phyloP scores from a whole-genome alignment of 2,113 vertebrate genomes.

The Paralichthys olivaceus region DNA sequence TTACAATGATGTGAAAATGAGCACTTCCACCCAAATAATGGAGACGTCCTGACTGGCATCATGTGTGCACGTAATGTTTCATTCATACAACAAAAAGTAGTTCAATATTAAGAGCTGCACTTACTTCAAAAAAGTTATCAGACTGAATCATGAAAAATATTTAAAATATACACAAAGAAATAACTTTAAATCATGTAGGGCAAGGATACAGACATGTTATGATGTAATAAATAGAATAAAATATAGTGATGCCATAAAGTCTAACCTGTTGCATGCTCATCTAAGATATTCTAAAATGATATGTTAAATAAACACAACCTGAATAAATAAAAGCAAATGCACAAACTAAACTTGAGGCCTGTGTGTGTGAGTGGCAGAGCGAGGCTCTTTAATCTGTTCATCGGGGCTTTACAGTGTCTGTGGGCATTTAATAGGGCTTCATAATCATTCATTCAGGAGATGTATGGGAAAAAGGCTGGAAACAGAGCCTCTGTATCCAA shows the following conservation, averaged over 20 bases:
- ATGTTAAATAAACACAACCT: background rate
- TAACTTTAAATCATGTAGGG: background rate
- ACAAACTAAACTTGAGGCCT: too few species aligned
- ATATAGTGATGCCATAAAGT: background rate
- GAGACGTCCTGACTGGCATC: slow-evolving; percentile 44
- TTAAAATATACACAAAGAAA: background rate
- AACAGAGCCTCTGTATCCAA: slow-evolving; percentile 72
- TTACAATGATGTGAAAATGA: slow-evolving; percentile 68
- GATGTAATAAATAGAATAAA: background rate
- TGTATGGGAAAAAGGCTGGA: slow-evolving; percentile 80
- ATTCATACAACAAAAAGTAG: slow-evolving; percentile 18
- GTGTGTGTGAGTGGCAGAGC: slow-evolving; percentile 39
- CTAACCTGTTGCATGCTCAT: background rate
- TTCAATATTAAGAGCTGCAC: background rate
- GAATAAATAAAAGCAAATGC: background rate
- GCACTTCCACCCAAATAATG: slow-evolving; percentile 52
- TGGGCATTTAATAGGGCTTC: slow-evolving; percentile 71
- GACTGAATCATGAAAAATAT: background rate
- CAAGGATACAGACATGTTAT: background rate
- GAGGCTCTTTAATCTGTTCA: slow-evolving; percentile 62
- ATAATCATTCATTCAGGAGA: slow-evolving; percentile 78
- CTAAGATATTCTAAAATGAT: background rate
- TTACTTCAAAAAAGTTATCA: background rate
- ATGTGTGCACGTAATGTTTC: slow-evolving; percentile 37
- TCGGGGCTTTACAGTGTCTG: slow-evolving; percentile 68